These are phyloP conservation scores for Parnassius mnemosyne DNA, from an alignment of 2,888 invertebrate species.

Conservation along the genomic window DNA sequence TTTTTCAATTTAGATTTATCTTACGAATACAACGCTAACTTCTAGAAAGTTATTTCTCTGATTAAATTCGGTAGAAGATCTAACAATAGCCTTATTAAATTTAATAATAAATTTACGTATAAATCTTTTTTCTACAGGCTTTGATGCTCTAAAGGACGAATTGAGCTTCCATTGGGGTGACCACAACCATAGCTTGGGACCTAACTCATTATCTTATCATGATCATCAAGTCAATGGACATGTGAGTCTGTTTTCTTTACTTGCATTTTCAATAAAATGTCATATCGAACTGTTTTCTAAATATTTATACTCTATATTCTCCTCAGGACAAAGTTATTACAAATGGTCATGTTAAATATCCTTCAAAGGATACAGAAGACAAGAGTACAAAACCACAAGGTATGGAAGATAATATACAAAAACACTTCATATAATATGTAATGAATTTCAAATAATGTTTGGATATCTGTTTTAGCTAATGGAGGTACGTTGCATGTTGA, in stretches of 20 bases:
- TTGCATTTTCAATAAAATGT: constrained; percentile 10
- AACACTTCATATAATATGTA: neutral
- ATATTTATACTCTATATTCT: neutral
- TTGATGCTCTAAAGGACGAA: constrained; percentile 86
- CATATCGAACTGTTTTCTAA: constrained; percentile 4
- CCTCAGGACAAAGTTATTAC: constrained; percentile 62
- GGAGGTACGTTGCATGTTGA: constrained; percentile 70
- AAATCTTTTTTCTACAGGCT: constrained; percentile 68
- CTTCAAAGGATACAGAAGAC: constrained; percentile 49
- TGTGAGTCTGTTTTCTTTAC: constrained; percentile 40
- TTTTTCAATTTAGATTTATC: too few species aligned
- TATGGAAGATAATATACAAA: constrained; percentile 33
- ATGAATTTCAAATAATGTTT: neutral
- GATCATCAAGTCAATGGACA: constrained; percentile 61
- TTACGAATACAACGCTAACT: too few species aligned
- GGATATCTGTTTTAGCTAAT: constrained; percentile 55
- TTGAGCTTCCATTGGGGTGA: constrained; percentile 86
- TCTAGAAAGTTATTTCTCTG: too few species aligned
- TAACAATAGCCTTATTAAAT: too few species aligned
- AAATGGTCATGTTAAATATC: constrained; percentile 68
- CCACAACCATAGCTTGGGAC: constrained; percentile 83
- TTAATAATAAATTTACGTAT: too few species aligned
- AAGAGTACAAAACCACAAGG: constrained; percentile 60
- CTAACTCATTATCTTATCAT: constrained; percentile 61
- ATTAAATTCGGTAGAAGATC: too few species aligned